Evolutionary conservation across 2,113 vertebrate genomes (phyloP).

Genomic region (Podarcis raffonei): DNA sequence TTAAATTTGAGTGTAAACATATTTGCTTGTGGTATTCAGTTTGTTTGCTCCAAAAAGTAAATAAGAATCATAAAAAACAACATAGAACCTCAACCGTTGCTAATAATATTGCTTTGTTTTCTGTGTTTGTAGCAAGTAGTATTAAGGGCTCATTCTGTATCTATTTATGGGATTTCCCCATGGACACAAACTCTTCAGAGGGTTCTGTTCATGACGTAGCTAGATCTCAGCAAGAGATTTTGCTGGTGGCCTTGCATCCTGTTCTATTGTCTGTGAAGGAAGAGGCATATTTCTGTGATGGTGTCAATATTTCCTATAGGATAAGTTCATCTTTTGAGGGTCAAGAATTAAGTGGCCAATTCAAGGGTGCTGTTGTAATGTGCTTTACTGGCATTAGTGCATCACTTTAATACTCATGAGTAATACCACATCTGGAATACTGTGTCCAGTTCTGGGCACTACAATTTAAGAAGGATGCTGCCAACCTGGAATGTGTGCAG

Average conservation of each 20-base stretch:
- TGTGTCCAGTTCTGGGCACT: no score
- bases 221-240: background rate
- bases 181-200: background rate
- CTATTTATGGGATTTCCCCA: background rate
- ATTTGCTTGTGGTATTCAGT: background rate
- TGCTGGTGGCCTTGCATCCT: background rate
- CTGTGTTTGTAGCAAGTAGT: conserved; percentile 1
- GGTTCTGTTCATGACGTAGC: background rate
- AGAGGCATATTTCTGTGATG: accelerated
- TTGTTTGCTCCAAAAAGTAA: background rate
- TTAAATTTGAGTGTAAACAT: background rate
- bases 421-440: background rate
- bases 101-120: background rate
- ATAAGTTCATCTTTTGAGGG: background rate
- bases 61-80: background rate
- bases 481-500: no score
- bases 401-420: background rate
- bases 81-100: background rate
- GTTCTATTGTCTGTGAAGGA: background rate
- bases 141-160: conserved; percentile 6
- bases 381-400: background rate
- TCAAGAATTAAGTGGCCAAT: background rate
- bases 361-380: background rate
- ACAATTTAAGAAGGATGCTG: no score
- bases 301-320: background rate